phyloP scores from a whole-genome alignment of 1,140 invertebrate genomes.

The Glomeris maerens region DNA sequence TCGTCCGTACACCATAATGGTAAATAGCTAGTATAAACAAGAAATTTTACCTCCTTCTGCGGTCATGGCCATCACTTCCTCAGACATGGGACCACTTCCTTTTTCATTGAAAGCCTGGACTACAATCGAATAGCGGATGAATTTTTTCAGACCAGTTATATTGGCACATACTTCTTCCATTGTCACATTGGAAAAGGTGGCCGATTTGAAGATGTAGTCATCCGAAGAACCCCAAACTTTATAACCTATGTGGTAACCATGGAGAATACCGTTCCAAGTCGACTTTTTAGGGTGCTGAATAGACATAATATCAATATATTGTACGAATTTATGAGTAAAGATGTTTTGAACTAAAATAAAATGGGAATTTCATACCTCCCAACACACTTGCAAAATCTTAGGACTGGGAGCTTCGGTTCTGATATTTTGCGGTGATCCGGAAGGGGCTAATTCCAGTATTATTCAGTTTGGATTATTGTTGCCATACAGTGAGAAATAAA shows the following conservation, averaged over 20 bases:
- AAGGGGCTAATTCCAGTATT: constrained; percentile 25
- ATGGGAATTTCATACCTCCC: constrained; percentile 45
- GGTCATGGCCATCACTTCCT: constrained; percentile 55
- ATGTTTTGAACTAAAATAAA: neutral
- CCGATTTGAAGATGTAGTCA: constrained; percentile 78
- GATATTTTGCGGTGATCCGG: constrained; percentile 41
- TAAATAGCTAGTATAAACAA: too few relatives aligned
- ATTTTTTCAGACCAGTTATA: constrained; percentile 42
- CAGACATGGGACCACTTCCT: constrained; percentile 52
- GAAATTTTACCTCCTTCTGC: constrained; percentile 65
- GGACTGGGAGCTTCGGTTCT: constrained; percentile 79
- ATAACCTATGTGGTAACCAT: constrained; percentile 80
- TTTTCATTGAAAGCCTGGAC: constrained; percentile 41
- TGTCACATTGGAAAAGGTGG: constrained; percentile 38
- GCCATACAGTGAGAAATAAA: neutral
- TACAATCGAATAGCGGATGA: constrained; percentile 33
- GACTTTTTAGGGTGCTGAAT: constrained; percentile 57
- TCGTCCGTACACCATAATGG: too few relatives aligned
- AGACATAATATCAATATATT: neutral
- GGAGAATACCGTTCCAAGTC: constrained; percentile 84
- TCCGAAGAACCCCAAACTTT: constrained; percentile 74
- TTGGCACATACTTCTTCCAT: constrained; percentile 62
- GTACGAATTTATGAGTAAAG: neutral
- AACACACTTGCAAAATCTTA: constrained; percentile 76
- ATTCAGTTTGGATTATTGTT: neutral